These are phyloP conservation scores for Protobothrops flavoviridis DNA, from an alignment of 2,113 vertebrate species.

Conservation along the genomic window DNA sequence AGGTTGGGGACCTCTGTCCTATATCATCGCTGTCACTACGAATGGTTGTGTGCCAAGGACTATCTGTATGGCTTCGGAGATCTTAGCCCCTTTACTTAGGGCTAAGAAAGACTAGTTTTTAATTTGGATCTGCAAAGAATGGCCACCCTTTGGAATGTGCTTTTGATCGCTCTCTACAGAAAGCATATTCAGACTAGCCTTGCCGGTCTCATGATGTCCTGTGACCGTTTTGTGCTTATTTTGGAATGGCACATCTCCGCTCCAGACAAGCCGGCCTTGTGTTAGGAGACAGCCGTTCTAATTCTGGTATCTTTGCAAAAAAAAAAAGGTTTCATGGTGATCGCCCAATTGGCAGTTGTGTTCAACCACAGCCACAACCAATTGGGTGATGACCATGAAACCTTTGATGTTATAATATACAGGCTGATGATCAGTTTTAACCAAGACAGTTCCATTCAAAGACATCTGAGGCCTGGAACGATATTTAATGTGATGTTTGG, in stretches of 20 bases:
- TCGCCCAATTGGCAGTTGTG: no score
- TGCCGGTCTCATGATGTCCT: neutral
- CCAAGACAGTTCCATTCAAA: no score
- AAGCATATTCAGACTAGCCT: accelerated
- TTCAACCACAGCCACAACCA: neutral
- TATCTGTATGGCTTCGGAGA: neutral
- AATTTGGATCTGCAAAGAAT: neutral
- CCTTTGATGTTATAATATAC: accelerated
- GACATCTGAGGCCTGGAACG: neutral
- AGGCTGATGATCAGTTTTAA: neutral
- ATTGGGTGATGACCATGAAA: neutral
- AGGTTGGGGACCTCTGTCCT: no score
- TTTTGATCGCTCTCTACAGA: no score
- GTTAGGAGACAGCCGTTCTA: neutral
- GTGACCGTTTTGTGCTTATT: neutral
- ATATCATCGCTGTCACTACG: no score
- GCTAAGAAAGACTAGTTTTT: neutral
- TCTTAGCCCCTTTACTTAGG: no score
- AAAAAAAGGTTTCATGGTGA: no score
- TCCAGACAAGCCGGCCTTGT: neutral
- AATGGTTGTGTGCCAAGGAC: no score
- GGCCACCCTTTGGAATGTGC: no score
- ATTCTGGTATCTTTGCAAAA: no score
- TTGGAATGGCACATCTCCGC: neutral
- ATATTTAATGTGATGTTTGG: neutral